A percentile compares a stretch with the other conserved stretches of the same genome.
Evolutionary conservation across 2,797 vertebrate species (phyloP).

Genomic region (Ceyx erithaca): DNA sequence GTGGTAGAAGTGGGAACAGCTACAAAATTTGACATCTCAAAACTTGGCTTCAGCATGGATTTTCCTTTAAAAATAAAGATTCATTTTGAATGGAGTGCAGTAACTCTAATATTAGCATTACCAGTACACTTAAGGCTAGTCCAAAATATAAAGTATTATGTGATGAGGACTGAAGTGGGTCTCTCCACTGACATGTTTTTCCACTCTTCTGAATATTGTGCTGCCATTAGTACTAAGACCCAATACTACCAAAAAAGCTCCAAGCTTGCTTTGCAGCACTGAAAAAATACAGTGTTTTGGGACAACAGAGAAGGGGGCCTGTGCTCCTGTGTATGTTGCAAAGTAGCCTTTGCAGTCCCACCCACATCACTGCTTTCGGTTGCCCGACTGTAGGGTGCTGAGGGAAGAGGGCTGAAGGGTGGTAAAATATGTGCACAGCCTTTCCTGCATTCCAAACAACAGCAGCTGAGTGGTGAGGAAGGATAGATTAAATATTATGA

Average conservation of each 20-base stretch:
- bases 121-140: not conserved
- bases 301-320: not conserved
- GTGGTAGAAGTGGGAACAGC: slow-evolving; percentile 29
- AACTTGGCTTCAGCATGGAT: slow-evolving; percentile 17
- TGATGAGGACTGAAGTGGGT: not conserved
- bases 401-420: not conserved
- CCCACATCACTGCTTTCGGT: accelerated
- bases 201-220: not conserved
- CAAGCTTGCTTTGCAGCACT: not conserved
- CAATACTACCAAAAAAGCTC: not conserved
- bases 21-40: slow-evolving; percentile 28
- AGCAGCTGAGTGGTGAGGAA: not conserved
- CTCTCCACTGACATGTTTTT: not conserved
- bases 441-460: not conserved
- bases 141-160: not conserved
- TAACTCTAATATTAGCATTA: not conserved
- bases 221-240: not conserved
- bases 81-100: slow-evolving; percentile 10
- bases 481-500: not conserved
- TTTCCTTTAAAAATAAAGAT: slow-evolving; percentile 52
- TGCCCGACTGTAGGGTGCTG: not conserved
- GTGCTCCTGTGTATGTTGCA: accelerated
- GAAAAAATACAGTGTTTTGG: not conserved
- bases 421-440: not conserved
- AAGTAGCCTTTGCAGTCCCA: not conserved